Conservation (phyloP, 2,797 vertebrate genomes). For the Coendou prehensilis region DNA sequence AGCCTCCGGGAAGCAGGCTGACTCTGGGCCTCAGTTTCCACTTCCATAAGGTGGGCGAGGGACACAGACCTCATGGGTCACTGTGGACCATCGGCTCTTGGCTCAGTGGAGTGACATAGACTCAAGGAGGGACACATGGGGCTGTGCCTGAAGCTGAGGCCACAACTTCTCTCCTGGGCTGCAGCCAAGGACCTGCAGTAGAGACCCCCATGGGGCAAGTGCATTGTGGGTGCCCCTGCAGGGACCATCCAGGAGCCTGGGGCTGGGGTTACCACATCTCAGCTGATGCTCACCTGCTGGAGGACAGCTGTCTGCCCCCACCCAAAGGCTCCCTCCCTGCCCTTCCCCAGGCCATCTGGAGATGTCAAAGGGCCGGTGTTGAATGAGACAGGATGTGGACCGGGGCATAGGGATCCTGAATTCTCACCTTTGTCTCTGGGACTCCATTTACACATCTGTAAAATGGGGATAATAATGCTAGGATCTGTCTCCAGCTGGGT, state of each 20-base stretch:
- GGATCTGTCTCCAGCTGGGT: neutral
- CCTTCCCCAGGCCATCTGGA: neutral
- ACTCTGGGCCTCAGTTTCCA: neutral
- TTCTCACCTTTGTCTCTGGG: neutral
- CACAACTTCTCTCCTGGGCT: neutral
- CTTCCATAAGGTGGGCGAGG: neutral
- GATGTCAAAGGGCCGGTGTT: fast-evolving
- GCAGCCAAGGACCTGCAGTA: neutral
- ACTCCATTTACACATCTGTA: neutral
- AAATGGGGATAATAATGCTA: neutral
- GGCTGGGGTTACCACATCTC: neutral
- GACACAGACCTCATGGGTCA: neutral
- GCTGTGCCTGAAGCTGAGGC: fast-evolving
- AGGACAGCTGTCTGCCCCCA: fast-evolving
- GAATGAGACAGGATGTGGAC: neutral
- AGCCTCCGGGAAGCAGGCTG: neutral
- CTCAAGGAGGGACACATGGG: fast-evolving
- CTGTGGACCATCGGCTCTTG: neutral
- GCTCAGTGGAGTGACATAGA: neutral
- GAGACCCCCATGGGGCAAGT: fast-evolving
- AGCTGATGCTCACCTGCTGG: fast-evolving
- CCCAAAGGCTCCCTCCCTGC: fast-evolving
- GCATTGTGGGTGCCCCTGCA: neutral
- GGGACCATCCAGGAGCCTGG: neutral
- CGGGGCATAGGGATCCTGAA: neutral